These are phyloP conservation scores for Norana najaformis DNA, from an alignment of 2,888 invertebrate genomes.

Conservation along the genomic window DNA sequence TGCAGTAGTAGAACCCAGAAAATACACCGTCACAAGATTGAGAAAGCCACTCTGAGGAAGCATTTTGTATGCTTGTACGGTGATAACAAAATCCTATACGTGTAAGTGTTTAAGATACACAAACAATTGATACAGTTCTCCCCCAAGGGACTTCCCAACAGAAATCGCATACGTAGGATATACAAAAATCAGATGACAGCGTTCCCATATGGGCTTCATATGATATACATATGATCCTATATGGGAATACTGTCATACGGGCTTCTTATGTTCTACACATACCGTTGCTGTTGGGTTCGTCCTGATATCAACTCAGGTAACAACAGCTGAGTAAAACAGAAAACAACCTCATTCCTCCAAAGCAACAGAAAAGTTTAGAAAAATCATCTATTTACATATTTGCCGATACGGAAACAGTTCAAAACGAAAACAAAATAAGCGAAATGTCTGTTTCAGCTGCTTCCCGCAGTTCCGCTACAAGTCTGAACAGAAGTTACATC, in stretches of 20 bases:
- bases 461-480: neutral
- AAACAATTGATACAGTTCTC: neutral
- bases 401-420: neutral
- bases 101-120: neutral
- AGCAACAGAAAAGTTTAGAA: neutral
- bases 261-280: too few relatives aligned
- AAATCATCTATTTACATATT: conserved; percentile 3
- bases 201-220: too few relatives aligned
- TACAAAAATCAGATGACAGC: too few relatives aligned
- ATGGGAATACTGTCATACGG: too few relatives aligned
- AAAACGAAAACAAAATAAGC: neutral
- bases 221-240: too few relatives aligned
- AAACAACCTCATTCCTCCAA: neutral
- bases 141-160: too few relatives aligned
- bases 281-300: too few relatives aligned
- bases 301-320: neutral
- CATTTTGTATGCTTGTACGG: neutral
- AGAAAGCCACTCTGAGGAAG: too few relatives aligned
- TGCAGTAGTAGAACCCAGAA: too few relatives aligned
- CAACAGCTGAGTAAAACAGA: neutral
- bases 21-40: too few relatives aligned
- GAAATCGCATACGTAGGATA: too few relatives aligned
- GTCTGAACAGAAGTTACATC: neutral
- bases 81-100: neutral
- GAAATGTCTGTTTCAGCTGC: neutral